Base-by-base conservation (phyloP, 1,140 invertebrate species). In the Thaumatotibia leucotreta region DNA sequence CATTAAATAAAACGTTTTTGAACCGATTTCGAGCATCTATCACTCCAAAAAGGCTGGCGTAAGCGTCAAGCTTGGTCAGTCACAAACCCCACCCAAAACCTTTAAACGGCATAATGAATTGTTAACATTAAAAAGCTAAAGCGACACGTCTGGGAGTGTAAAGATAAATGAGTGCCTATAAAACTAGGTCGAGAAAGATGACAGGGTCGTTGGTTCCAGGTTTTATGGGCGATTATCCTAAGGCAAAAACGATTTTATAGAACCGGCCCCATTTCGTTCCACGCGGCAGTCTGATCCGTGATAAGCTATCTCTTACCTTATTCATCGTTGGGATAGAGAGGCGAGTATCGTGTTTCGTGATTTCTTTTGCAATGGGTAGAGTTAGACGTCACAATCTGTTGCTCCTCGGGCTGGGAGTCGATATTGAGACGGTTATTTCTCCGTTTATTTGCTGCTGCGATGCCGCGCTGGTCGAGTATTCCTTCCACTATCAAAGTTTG, bases 201-300 rank as follows among this genome's bases (percentile, higher is more conserved):
- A 65, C 11, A 27, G 68, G 52, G 45, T 58, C 39, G 49, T 58
- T 58, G 54, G 62, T 63, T 68, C 32, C 39, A 10, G 52, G 23
- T 64, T 72, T 75, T 67, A 72, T 72, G 64, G 54, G 33, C 65
- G 63, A 72, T 74, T 69, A 74, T 69, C 67, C 35, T 68, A 54
- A 61, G 10, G 62, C 66, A 64, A 71, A 69, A 68, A 69, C 69
- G 68, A 67, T 74, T 71, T 64, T 33, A 69, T 65, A 61, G 67
- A 63, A 49, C 39, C 11, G 52, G 52, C 20, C 29, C 52, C 24
- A 58, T 14, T 24, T 58, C 29, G 27, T 45, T 14, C 39, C 27
- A 14, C 27, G n/a, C n/a, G 11, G 23, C 52, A 27, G 10, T 29
- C n/a, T 45, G n/a, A 58, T 14, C n/a, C 4, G 52, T 20, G n/a